These are phyloP conservation scores for Hipparchia semele DNA, from an alignment of 2,888 invertebrate genomes.

Conservation along the genomic window DNA sequence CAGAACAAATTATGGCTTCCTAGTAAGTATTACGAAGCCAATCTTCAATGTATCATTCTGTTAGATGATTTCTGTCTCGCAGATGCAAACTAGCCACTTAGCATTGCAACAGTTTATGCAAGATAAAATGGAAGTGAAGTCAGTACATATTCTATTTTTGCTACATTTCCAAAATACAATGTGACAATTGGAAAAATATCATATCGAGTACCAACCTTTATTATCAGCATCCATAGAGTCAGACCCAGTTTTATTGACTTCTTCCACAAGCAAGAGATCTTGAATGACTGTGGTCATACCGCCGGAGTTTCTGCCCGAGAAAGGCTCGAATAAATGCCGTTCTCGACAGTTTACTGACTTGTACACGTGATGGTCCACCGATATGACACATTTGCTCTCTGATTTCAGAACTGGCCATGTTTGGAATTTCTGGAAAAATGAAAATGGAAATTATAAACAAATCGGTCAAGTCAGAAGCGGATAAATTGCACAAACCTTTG, in stretches of 20 bases:
- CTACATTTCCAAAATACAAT: too few species aligned
- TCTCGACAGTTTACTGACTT: conserved; percentile 88
- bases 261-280: conserved; percentile 80
- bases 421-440: conserved; percentile 83
- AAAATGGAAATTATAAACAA: neutral
- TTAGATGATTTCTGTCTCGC: too few species aligned
- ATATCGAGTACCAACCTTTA: conserved; percentile 49
- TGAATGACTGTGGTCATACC: conserved; percentile 87
- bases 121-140: too few species aligned
- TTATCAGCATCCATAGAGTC: conserved; percentile 72
- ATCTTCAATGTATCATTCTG: too few species aligned
- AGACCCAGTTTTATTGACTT: conserved; percentile 73
- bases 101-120: neutral
- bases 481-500: too few species aligned
- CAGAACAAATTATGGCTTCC: too few species aligned
- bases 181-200: too few species aligned
- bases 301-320: conserved; percentile 88
- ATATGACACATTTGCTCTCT: conserved; percentile 86
- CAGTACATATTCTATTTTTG: too few species aligned
- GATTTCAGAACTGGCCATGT: conserved; percentile 90
- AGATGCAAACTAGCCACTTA: too few species aligned
- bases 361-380: conserved; percentile 90
- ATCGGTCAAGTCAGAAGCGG: too few species aligned
- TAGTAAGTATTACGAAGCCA: too few species aligned
- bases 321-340: conserved; percentile 88